A percentile compares a stretch with the other conserved stretches of the same genome.
These are phyloP conservation scores for Nautilus pompilius DNA, from an alignment of 1,140 invertebrate genomes.

Conservation along the genomic window DNA sequence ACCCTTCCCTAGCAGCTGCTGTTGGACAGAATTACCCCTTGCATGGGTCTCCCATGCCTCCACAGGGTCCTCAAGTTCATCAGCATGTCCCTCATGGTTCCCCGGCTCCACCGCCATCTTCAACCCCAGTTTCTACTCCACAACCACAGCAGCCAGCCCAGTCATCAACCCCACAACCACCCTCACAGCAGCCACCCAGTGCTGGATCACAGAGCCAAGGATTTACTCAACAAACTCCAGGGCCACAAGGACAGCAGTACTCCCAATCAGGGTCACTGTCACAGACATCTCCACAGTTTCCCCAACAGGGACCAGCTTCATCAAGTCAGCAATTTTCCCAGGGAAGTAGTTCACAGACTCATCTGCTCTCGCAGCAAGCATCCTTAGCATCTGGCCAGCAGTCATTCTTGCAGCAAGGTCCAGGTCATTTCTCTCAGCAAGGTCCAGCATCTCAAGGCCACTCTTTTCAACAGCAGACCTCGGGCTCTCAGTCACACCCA, in stretches of 20 bases:
- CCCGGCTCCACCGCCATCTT: conserved; percentile 11
- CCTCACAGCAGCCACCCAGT: conserved; percentile 1
- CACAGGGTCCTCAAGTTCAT: conserved; percentile 39
- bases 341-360: background rate
- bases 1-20: conserved; percentile 26
- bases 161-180: conserved; percentile 5
- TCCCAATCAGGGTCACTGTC: background rate
- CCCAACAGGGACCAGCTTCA: background rate
- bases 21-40: conserved; percentile 28
- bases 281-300: background rate
- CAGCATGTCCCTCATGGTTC: conserved; percentile 12
- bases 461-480: conserved; percentile 12
- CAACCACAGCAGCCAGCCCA: background rate
- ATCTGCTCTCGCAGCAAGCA: background rate
- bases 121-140: conserved; percentile 6
- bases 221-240: background rate
- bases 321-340: background rate
- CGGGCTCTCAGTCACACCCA: conserved; percentile 5
- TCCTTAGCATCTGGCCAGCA: background rate
- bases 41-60: conserved; percentile 42
- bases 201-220: background rate
- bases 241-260: background rate
- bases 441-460: conserved; percentile 25
- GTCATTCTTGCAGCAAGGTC: background rate
- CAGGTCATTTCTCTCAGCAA: conserved; percentile 14